Conservation (phyloP, 1,140 invertebrate species). For the Ephestia elutella region DNA sequence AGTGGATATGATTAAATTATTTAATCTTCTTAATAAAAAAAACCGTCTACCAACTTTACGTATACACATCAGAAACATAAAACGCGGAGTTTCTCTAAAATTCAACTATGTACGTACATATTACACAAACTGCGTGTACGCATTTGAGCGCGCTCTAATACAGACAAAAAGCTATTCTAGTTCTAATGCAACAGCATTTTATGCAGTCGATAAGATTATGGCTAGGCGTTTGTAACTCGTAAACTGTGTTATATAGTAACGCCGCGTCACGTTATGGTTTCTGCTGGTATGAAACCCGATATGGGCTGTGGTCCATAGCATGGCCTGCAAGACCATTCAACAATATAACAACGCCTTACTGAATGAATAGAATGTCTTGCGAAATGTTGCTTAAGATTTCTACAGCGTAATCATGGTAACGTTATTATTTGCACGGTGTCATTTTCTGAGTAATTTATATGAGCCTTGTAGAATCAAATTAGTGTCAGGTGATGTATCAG, state of each 20-base stretch:
- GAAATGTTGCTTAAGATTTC: not conserved
- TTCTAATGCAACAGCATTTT: not conserved
- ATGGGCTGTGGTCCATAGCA: too few species aligned
- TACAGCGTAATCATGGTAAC: not conserved
- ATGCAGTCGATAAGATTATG: slow-evolving; percentile 1
- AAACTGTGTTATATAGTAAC: slow-evolving; percentile 6
- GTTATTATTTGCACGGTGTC: not conserved
- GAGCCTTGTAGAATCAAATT: not conserved
- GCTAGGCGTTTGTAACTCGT: slow-evolving; percentile 4
- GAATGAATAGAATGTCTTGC: not conserved
- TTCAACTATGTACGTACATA: too few species aligned
- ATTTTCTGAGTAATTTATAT: not conserved
- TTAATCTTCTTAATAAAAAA: too few species aligned
- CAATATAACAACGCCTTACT: too few species aligned
- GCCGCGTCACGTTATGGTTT: slow-evolving; percentile 11
- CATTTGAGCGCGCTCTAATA: not conserved
- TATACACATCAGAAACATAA: too few species aligned
- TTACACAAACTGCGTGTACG: too few species aligned
- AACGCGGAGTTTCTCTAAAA: too few species aligned
- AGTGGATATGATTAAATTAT: too few species aligned
- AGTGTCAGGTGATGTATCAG: not conserved
- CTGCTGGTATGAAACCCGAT: slow-evolving; percentile 11
- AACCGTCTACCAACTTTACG: too few species aligned
- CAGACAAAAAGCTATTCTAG: not conserved
- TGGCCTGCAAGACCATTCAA: not conserved